These are phyloP conservation scores for Jordanella pulchra DNA, from an alignment of 2,797 vertebrate species.

Conservation along the genomic window DNA sequence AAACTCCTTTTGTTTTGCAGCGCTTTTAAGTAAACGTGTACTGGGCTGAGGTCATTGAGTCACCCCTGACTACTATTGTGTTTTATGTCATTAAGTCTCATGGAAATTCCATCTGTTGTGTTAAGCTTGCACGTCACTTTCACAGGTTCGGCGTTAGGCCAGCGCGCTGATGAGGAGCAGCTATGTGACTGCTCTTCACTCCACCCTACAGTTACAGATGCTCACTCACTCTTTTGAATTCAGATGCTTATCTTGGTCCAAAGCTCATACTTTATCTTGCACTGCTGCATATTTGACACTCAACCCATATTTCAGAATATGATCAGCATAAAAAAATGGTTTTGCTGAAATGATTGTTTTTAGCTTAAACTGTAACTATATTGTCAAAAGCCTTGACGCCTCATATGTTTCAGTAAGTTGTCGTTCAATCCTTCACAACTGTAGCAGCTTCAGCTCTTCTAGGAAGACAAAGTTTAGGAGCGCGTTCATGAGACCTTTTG, in stretches of 20 bases:
- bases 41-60: constrained; percentile 51
- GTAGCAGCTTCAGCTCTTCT: too few relatives aligned
- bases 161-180: constrained; percentile 35
- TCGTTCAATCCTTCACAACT: too few relatives aligned
- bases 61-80: constrained; percentile 46
- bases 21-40: constrained; percentile 32
- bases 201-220: constrained; percentile 2
- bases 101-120: constrained; percentile 45
- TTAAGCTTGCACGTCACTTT: constrained; percentile 42
- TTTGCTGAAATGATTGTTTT: not conserved
- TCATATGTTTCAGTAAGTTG: too few relatives aligned
- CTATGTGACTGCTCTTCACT: constrained; percentile 28
- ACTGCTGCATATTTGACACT: not conserved
- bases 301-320: not conserved
- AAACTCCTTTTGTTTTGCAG: not conserved
- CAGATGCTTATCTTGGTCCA: constrained; percentile 7
- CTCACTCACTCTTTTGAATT: constrained; percentile 6
- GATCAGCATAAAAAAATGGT: not conserved
- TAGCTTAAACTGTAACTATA: not conserved
- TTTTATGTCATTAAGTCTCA: constrained; percentile 18
- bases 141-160: constrained; percentile 4
- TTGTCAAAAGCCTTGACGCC: too few relatives aligned
- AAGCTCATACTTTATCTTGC: constrained; percentile 8
- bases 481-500: too few relatives aligned
- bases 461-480: too few relatives aligned